Percentiles rank a stretch among this genome's conserved stretches.
phyloP scores from a whole-genome alignment of 2,888 invertebrate genomes.

The Tetanocera ferruginea region DNA sequence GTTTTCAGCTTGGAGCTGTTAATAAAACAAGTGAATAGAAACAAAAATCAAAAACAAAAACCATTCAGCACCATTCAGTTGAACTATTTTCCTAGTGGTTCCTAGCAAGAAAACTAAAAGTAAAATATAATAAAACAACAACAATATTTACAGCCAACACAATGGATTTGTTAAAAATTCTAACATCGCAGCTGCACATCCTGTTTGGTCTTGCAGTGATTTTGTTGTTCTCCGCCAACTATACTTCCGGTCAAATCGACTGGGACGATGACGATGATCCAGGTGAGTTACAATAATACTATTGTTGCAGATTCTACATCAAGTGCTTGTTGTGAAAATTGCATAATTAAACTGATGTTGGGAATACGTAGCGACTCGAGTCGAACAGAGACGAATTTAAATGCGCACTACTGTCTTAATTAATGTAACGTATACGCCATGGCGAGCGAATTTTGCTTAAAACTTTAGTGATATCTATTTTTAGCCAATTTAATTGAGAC shows the following conservation, averaged over 20 bases:
- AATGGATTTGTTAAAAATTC: slow-evolving; percentile 58
- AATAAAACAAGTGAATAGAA: not conserved
- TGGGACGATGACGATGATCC: slow-evolving; percentile 71
- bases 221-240: slow-evolving; percentile 61
- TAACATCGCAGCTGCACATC: slow-evolving; percentile 52
- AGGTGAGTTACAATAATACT: slow-evolving; percentile 61
- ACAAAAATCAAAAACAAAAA: slow-evolving; percentile 33
- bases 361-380: too few relatives aligned
- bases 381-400: too few relatives aligned
- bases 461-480: too few relatives aligned
- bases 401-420: not conserved
- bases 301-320: not conserved
- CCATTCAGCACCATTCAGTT: slow-evolving; percentile 7
- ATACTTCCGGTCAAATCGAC: slow-evolving; percentile 69
- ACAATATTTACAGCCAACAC: slow-evolving; percentile 50
- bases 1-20: not conserved
- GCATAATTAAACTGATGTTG: slow-evolving; percentile 50
- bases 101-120: not conserved
- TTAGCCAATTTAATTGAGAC: too few relatives aligned
- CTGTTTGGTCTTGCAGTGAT: slow-evolving; percentile 58
- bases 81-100: not conserved
- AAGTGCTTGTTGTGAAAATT: slow-evolving; percentile 38
- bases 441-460: not conserved
- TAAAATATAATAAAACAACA: slow-evolving; percentile 27
- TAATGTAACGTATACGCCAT: slow-evolving; percentile 19